phyloP scores from a whole-genome alignment of 2,888 invertebrate genomes.

The Octonoba sinensis region DNA sequence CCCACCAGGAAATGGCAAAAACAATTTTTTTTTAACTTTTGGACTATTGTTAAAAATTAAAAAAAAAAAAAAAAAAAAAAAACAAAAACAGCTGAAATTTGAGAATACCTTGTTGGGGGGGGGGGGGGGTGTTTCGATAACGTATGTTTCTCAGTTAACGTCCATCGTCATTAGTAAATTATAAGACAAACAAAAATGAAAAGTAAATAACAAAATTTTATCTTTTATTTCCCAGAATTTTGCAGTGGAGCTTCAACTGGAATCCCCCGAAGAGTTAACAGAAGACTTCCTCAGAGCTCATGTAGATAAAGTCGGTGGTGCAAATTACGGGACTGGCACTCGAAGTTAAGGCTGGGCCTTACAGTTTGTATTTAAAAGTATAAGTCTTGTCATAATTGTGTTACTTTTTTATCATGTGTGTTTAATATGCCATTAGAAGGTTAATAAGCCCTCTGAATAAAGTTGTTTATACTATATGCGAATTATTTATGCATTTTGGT shows the following conservation, averaged over 20 bases:
- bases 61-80: no score
- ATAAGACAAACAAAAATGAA: background rate
- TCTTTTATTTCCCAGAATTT: constrained; percentile 77
- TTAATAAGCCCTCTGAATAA: constrained; percentile 40
- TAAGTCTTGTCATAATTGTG: constrained; percentile 38
- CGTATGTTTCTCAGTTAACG: background rate
- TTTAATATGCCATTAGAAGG: constrained; percentile 34
- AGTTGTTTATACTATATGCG: constrained; percentile 33
- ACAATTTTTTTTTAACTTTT: no score
- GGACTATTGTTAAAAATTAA: no score
- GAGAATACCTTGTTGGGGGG: background rate
- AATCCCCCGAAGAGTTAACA: constrained; percentile 79
- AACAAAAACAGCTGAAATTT: no score
- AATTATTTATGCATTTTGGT: no score
- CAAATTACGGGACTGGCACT: constrained; percentile 84
- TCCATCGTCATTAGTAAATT: background rate
- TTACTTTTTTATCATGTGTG: constrained; percentile 42
- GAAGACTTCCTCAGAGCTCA: constrained; percentile 80
- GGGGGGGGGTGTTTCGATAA: background rate
- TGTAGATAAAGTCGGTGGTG: constrained; percentile 82
- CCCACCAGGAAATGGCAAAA: no score
- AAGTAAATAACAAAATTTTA: background rate
- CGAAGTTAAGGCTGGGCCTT: constrained; percentile 69
- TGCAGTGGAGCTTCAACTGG: constrained; percentile 82
- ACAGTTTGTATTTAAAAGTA: constrained; percentile 32